Evolutionary conservation across 1,140 invertebrate species (phyloP), one percentile per base, ranked within the genome.

Genomic region (Trinorchestia longiramus): DNA sequence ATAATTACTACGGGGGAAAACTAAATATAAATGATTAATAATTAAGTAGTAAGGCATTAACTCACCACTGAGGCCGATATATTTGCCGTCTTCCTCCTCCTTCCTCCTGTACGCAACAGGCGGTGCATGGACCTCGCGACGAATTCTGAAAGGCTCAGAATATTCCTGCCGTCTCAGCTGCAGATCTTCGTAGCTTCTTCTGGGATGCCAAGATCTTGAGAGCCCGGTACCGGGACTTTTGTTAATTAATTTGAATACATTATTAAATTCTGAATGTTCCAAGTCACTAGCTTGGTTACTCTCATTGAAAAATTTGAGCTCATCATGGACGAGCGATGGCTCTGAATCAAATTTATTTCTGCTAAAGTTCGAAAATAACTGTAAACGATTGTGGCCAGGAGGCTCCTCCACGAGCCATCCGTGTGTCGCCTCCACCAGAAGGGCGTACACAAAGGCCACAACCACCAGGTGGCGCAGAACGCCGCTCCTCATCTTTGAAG

Each of bases 21-120:
- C 15, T 77, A 77, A 77, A 77, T 77, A 19, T 28, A 77, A 77
- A 15, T 23, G 11, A 77, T 3, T 77, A 36, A 23, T 36, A 28
- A 77, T 3, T 94, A 19, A 11, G 4, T 92, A 8, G 4, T 43
- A n/a, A 17, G 4, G 92, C 43, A 94, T n/a, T 1, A 47, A 94
- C 92, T 47, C 44, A 94, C 92, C 92, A 94, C 40, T 94, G 40
- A 94, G 92, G 15, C 92, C 44, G 44, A 94, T 94, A n/a, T 45
- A 94, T 94, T 94, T 94, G 43, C 92, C 92, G 23, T 94, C 92
- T n/a, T 94, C 92, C 40, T 94, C 92, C n/a, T 94, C 92, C 43
- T 94, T 44, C 44, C 92, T 94, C 43, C 92, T 94, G 92, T 94
- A 94, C 36, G 92, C 43, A 0, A 94, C 36, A 1, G 92, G 92